Conservation (phyloP, 2,113 vertebrate species). For the Thalassarche chlororhynchos region DNA sequence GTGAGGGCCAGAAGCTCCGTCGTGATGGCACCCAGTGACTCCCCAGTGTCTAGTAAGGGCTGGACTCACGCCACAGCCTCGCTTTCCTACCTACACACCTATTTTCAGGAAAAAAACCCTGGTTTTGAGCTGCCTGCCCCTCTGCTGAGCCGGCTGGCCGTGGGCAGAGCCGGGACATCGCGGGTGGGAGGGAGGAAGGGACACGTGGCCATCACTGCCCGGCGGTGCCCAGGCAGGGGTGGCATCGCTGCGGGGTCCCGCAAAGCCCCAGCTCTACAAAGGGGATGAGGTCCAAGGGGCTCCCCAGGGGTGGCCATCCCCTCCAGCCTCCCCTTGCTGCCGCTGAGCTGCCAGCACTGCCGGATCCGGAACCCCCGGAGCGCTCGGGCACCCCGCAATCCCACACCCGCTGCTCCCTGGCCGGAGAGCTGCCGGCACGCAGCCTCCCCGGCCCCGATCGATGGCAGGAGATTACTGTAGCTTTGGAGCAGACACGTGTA, state of each 20-base stretch:
- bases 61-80: background rate
- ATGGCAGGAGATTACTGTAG: conserved; percentile 15
- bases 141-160: background rate
- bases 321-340: rapidly evolving
- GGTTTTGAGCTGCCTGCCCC: background rate
- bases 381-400: background rate
- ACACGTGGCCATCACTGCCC: rapidly evolving
- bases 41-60: too few relatives aligned
- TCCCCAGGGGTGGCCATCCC: rapidly evolving
- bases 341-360: background rate
- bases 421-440: rapidly evolving
- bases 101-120: background rate
- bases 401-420: rapidly evolving
- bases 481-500: conserved; percentile 25
- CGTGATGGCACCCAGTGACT: background rate
- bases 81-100: background rate
- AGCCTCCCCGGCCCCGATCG: background rate
- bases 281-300: rapidly evolving
- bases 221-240: rapidly evolving
- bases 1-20: background rate
- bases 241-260: rapidly evolving
- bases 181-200: background rate
- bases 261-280: background rate
- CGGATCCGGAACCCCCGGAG: rapidly evolving
- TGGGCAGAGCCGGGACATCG: background rate